phyloP scores from a whole-genome alignment of 2,113 vertebrate species.

The Mormyrus lacerda region DNA sequence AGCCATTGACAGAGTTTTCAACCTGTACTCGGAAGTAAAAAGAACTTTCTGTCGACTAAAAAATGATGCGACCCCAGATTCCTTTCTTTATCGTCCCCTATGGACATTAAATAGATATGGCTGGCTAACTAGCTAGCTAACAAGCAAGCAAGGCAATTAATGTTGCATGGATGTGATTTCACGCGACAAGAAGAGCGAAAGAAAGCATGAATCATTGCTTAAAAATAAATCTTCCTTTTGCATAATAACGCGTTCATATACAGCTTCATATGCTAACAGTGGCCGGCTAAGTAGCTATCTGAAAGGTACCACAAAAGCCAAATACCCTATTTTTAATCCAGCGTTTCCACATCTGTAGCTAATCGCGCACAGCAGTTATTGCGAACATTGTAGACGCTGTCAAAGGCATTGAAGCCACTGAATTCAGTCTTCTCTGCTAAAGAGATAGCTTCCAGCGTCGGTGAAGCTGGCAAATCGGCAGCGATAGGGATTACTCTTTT shows the following conservation, averaged over 20 bases:
- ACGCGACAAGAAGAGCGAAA: background rate
- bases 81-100: background rate
- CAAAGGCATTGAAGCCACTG: background rate
- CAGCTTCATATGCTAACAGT: background rate
- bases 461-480: background rate
- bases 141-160: background rate
- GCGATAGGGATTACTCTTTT: background rate
- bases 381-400: background rate
- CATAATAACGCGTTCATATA: background rate
- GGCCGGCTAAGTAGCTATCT: background rate
- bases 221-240: background rate
- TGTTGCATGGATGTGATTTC: background rate
- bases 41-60: conserved; percentile 43
- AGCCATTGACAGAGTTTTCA: conserved; percentile 56
- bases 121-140: background rate
- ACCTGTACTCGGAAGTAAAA: conserved; percentile 34
- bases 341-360: background rate
- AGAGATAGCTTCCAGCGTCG: background rate
- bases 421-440: background rate
- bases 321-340: background rate
- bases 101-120: background rate
- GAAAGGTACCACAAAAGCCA: background rate
- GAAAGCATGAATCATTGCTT: background rate
- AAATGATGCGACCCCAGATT: conserved; percentile 21
- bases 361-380: background rate